Conservation (phyloP, 2,113 vertebrate genomes). For the Prunella himalayana region DNA sequence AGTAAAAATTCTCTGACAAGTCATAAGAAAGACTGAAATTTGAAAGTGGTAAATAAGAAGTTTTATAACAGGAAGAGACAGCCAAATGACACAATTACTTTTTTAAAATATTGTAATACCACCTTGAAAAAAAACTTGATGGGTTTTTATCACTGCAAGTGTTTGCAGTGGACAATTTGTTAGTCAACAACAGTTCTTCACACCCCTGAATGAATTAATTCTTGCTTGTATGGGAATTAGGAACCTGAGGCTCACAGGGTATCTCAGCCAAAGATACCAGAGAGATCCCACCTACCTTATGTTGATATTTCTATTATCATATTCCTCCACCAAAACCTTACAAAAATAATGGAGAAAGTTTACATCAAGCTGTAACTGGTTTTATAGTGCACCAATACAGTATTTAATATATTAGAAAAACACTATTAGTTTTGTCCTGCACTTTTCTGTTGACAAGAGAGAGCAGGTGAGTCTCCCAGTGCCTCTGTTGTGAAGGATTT, state of each 20-base stretch:
- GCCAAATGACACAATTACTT: not conserved
- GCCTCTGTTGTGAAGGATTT: not conserved
- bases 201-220: not conserved
- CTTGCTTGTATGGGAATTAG: not conserved
- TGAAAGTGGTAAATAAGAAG: not conserved
- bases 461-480: not conserved
- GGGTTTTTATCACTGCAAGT: not conserved
- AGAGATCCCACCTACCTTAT: not conserved
- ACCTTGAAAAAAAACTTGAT: not conserved
- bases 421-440: not conserved
- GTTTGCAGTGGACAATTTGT: not conserved
- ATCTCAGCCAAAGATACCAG: not conserved
- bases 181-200: not conserved
- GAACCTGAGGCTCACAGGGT: rapidly evolving
- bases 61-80: not conserved
- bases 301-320: not conserved
- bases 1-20: slow-evolving; percentile 36
- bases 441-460: not conserved
- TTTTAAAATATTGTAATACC: not conserved
- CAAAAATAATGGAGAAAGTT: not conserved
- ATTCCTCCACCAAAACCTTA: not conserved
- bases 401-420: not conserved
- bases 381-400: not conserved
- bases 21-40: slow-evolving; percentile 24
- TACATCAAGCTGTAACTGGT: not conserved